phyloP scores from a whole-genome alignment of 2,888 invertebrate species.

The Platypus cylindrus region DNA sequence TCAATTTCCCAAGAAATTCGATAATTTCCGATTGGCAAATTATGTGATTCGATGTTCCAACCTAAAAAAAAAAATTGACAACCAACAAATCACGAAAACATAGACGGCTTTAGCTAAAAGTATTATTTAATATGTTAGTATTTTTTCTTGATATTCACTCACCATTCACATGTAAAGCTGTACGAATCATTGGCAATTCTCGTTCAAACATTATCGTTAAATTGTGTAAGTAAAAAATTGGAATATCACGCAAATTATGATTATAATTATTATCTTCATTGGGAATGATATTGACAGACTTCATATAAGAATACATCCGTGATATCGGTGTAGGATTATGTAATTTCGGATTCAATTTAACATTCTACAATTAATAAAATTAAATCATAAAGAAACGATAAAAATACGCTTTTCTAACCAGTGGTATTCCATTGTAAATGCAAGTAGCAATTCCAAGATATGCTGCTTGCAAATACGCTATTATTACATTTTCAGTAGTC shows the following conservation, averaged over 20 bases:
- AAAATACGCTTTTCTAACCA: constrained; percentile 22
- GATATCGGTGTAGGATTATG: constrained; percentile 29
- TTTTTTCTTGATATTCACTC: constrained; percentile 9
- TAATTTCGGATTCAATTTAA: constrained; percentile 28
- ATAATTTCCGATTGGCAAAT: constrained; percentile 32
- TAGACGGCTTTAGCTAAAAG: too few relatives aligned
- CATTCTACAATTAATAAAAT: constrained; percentile 19
- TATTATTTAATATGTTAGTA: constrained; percentile 1
- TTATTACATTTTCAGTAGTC: constrained; percentile 43
- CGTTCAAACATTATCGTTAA: constrained; percentile 28
- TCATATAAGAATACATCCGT: constrained; percentile 27
- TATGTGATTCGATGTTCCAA: constrained; percentile 31
- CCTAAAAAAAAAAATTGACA: constrained; percentile 22
- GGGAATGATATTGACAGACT: too few relatives aligned
- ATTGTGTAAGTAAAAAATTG: constrained; percentile 20
- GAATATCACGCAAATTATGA: constrained; percentile 19
- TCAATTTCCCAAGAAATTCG: constrained; percentile 22
- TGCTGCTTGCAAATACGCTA: constrained; percentile 57
- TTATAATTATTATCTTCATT: constrained; percentile 20
- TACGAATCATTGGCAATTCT: constrained; percentile 30
- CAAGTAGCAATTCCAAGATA: constrained; percentile 38
- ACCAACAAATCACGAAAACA: too few relatives aligned
- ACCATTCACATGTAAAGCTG: constrained; percentile 30
- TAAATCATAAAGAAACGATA: neutral
- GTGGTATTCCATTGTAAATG: constrained; percentile 26